Conservation (phyloP, 2,888 invertebrate genomes). For the Galeopsomyia nigrocyanea region DNA sequence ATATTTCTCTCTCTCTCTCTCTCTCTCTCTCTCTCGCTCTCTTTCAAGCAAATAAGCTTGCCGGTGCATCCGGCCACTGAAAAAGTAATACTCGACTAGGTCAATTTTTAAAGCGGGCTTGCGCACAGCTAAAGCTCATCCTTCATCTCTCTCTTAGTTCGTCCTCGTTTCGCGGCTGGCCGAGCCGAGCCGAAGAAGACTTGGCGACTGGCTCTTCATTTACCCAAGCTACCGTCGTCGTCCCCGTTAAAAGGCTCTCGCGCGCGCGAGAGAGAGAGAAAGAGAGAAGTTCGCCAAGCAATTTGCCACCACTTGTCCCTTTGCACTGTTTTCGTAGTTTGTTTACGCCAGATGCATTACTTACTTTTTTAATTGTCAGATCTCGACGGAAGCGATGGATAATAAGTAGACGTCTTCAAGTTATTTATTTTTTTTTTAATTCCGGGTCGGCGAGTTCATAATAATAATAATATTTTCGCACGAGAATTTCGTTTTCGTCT, state of each 20-base stretch:
- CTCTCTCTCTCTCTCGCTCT: constrained; percentile 4
- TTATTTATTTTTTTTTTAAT: no score
- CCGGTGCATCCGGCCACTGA: no score
- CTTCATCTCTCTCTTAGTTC: constrained; percentile 25
- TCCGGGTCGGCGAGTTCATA: no score
- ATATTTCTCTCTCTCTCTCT: constrained; percentile 3
- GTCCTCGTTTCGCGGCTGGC: constrained; percentile 27
- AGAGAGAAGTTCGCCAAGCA: constrained; percentile 30
- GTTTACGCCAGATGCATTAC: neutral
- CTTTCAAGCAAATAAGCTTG: constrained; percentile 4
- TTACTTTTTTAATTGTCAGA: no score
- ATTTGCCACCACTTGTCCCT: constrained; percentile 28
- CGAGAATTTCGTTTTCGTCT: no score
- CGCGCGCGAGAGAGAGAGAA: neutral
- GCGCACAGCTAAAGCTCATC: constrained; percentile 8
- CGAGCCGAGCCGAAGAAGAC: neutral
- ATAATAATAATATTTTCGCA: no score
- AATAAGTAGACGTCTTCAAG: no score
- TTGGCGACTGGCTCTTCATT: constrained; percentile 36
- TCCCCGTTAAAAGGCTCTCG: constrained; percentile 30
- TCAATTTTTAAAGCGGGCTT: neutral
- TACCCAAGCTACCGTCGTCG: neutral
- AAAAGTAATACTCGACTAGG: no score
- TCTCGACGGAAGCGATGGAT: no score
- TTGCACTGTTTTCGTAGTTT: neutral